Conservation (phyloP, 2,797 vertebrate species). For the Betta splendens region DNA sequence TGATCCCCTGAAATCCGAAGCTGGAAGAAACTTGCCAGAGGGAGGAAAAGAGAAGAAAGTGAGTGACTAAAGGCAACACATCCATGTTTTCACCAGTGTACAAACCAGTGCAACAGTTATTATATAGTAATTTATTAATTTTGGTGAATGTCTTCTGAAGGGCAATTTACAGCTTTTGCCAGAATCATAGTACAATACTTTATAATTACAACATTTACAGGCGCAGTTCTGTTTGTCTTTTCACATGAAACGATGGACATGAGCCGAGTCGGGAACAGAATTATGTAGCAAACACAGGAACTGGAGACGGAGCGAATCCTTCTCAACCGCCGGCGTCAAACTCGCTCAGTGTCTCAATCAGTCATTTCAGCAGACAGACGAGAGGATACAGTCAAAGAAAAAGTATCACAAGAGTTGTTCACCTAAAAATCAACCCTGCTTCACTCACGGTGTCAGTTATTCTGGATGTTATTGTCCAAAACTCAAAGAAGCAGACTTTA, state of each 20-base stretch:
- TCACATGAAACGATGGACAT: slow-evolving; percentile 67
- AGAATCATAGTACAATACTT: slow-evolving; percentile 83
- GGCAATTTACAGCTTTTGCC: slow-evolving; percentile 84
- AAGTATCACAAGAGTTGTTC: slow-evolving; percentile 22
- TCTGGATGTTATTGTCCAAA: slow-evolving; percentile 1
- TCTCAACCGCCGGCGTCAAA: slow-evolving; percentile 36
- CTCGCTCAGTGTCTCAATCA: slow-evolving; percentile 30
- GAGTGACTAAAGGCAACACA: too few species aligned
- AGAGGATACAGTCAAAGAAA: slow-evolving; percentile 39
- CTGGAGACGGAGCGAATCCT: slow-evolving; percentile 44
- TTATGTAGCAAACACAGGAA: slow-evolving; percentile 55
- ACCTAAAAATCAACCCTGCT: slow-evolving; percentile 33
- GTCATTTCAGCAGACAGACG: slow-evolving; percentile 35
- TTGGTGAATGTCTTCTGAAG: slow-evolving; percentile 79
- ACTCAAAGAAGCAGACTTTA: slow-evolving; percentile 30
- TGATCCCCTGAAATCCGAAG: too few species aligned
- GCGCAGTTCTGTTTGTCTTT: slow-evolving; percentile 68
- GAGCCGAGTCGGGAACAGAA: slow-evolving; percentile 58
- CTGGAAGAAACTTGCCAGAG: too few species aligned
- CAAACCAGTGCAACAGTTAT: slow-evolving; percentile 42
- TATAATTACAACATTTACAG: slow-evolving; percentile 85
- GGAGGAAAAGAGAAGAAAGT: too few species aligned
- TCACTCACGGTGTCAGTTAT: neutral
- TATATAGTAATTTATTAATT: slow-evolving; percentile 85
- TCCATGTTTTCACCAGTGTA: too few species aligned